Percentiles rank a stretch among this genome's conserved stretches.
Conservation (phyloP, 2,113 vertebrate genomes). For the Chloebia gouldiae region DNA sequence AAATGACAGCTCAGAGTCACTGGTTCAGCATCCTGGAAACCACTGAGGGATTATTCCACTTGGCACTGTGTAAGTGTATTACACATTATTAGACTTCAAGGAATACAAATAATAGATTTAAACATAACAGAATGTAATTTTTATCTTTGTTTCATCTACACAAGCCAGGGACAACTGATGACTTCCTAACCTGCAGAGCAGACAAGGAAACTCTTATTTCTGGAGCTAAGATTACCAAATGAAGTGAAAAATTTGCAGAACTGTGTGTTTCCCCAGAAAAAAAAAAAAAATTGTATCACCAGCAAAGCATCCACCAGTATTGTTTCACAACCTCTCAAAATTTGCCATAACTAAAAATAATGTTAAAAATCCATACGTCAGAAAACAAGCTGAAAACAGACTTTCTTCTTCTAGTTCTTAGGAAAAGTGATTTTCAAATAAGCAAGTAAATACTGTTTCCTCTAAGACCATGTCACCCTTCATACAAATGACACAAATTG, state of each 20-base stretch:
- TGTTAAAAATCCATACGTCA: neutral
- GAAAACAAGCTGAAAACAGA: neutral
- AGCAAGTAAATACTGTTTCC: neutral
- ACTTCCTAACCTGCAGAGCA: neutral
- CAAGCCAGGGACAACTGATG: neutral
- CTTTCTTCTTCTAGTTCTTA: neutral
- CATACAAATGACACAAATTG: neutral
- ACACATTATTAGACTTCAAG: neutral
- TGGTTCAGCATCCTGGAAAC: neutral
- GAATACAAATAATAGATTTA: neutral
- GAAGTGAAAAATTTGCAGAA: neutral
- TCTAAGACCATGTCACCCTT: neutral
- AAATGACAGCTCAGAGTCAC: neutral
- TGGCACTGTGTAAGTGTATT: neutral
- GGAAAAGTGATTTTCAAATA: neutral
- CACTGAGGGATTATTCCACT: neutral
- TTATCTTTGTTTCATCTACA: neutral
- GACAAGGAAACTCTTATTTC: neutral
- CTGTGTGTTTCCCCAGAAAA: neutral
- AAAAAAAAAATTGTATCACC: neutral
- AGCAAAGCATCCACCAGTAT: neutral
- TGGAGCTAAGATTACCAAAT: neutral
- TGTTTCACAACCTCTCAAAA: neutral
- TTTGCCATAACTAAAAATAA: neutral
- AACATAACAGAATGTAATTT: neutral